Conservation (phyloP, 2,888 invertebrate species). For the Schrankia costaestrigalis region DNA sequence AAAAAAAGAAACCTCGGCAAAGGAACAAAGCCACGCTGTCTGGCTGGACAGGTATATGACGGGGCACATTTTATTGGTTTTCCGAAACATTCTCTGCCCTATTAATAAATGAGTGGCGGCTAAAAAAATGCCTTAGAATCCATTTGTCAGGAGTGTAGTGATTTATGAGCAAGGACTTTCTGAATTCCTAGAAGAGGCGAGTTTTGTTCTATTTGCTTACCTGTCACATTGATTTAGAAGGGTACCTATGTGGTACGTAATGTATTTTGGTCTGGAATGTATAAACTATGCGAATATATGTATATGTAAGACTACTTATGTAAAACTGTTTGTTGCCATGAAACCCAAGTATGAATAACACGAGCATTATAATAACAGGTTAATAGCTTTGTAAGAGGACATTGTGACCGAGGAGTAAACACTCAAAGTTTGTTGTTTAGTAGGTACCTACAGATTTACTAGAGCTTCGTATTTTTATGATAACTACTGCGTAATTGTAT, state of each 20-base stretch:
- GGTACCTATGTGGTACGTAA: constrained; percentile 32
- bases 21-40: constrained; percentile 78
- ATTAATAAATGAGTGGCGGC: constrained; percentile 79
- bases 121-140: constrained; percentile 76
- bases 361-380: constrained; percentile 6
- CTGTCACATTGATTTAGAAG: constrained; percentile 77
- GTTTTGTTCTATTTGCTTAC: constrained; percentile 80
- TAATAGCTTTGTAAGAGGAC: constrained; percentile 7
- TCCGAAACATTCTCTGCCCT: constrained; percentile 78
- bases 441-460: constrained; percentile 5
- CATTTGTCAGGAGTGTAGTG: constrained; percentile 77
- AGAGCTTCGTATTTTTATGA: constrained; percentile 7
- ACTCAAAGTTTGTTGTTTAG: constrained; percentile 7
- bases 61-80: constrained; percentile 80
- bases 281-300: constrained; percentile 3
- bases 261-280: constrained; percentile 22
- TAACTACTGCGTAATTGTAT: constrained; percentile 2
- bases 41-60: constrained; percentile 79
- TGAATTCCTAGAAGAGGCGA: constrained; percentile 74
- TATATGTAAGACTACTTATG: constrained; percentile 2
- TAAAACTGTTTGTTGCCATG: constrained; percentile 7
- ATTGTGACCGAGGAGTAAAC: constrained; percentile 10
- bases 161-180: constrained; percentile 76
- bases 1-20: constrained; percentile 46
- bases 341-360: constrained; percentile 6